Evolutionary conservation across 2,888 invertebrate genomes (phyloP), one percentile per base, ranked within the genome.

Genomic region (Anticlea derivata): DNA sequence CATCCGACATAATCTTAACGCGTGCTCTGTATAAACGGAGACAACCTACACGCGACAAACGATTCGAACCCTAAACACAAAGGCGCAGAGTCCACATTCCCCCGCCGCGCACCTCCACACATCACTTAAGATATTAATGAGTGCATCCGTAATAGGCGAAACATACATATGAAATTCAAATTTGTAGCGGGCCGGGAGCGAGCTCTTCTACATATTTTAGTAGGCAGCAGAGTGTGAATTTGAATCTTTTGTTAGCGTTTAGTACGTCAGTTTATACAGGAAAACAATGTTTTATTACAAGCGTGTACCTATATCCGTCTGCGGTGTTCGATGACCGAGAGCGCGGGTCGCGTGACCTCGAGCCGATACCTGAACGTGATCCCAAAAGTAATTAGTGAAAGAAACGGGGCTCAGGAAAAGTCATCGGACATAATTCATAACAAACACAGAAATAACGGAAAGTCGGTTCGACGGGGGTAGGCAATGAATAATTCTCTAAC

Each of bases 111-210:
- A 63, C 63, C 69, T 75, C 75, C 79, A 84, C 85, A 88, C 84
- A 86, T 88, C 88, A 87, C 86, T 88, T 87, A 88, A 87, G 86
- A 85, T 89, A 89, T 89, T 90, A 90, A 90, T 90, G 89, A 89
- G 86, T 84, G 89, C 89, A 90, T 89, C 85, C 82, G 86, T 89
- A 89, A 89, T 89, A 89, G 87, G 83, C 76, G 86, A 87, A 89
- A 87, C 88, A 89, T 88, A 87, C 86, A 86, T 87, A 88, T 89
- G 89, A 90, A 89, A 89, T 90, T 90, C 86, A 90, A 89, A 90
- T 90, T 88, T 86, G 86, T 85, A 85, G 79, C 83, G 83, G 80
- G 80, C 71, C 82, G 81, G 86, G 80, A 86, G 83, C 85, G 78
- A 78, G 82, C 84, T 86, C 83, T 78, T 86, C 86, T 88, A 82